These are phyloP conservation scores for Catonia carolina DNA, from an alignment of 2,888 invertebrate genomes.

Conservation along the genomic window DNA sequence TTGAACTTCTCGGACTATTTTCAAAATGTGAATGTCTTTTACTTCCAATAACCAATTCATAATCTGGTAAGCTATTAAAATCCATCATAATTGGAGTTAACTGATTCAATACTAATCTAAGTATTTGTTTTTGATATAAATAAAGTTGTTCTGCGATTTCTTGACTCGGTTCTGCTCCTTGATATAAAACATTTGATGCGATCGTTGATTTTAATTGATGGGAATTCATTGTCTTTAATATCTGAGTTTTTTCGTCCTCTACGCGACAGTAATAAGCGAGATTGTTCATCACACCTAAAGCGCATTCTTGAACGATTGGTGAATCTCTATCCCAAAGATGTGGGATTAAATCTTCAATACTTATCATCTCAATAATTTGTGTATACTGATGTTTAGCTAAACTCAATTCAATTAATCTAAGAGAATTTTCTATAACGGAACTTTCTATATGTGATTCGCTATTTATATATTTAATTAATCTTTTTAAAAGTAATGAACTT, in stretches of 20 bases:
- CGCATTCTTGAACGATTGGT: slow-evolving; percentile 14
- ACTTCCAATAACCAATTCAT: too few relatives aligned
- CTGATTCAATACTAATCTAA: slow-evolving; percentile 5
- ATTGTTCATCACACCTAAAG: slow-evolving; percentile 18
- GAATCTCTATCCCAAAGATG: slow-evolving; percentile 21
- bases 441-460: slow-evolving; percentile 17
- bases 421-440: slow-evolving; percentile 17
- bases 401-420: slow-evolving; percentile 15
- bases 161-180: background rate
- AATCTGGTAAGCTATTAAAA: too few relatives aligned
- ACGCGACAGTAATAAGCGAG: slow-evolving; percentile 9
- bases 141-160: slow-evolving; percentile 11
- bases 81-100: background rate
- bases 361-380: slow-evolving; percentile 9
- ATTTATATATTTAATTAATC: slow-evolving; percentile 12
- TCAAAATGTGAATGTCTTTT: too few relatives aligned
- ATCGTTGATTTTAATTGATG: background rate
- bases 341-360: slow-evolving; percentile 14
- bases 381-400: slow-evolving; percentile 2
- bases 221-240: slow-evolving; percentile 5
- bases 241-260: background rate
- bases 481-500: slow-evolving; percentile 13
- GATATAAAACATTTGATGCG: slow-evolving; percentile 1
- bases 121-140: slow-evolving; percentile 15
- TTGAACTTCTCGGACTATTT: too few relatives aligned